Evolutionary conservation across 1,140 invertebrate genomes (phyloP).

Genomic region (Drosophila ananassae): DNA sequence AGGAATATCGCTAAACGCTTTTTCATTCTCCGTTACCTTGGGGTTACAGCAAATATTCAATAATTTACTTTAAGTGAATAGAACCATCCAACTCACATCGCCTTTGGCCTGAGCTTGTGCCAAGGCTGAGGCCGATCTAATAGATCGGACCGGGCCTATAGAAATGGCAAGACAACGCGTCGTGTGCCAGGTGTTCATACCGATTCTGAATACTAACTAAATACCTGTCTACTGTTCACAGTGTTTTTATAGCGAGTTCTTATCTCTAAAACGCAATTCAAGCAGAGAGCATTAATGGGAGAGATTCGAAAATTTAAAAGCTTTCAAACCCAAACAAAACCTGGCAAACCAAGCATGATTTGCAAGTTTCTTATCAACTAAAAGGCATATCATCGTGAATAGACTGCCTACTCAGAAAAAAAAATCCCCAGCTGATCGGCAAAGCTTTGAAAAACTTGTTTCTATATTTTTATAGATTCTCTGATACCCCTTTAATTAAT

Average conservation of each 20-base stretch:
- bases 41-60: neutral
- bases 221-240: neutral
- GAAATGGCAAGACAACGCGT: constrained; percentile 1
- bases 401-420: constrained; percentile 4
- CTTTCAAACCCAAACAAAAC: constrained; percentile 33
- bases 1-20: constrained; percentile 40
- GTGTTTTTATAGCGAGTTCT: constrained; percentile 19
- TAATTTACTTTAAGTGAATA: neutral
- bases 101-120: constrained; percentile 4
- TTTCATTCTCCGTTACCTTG: constrained; percentile 7
- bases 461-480: neutral
- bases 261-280: constrained; percentile 17
- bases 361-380: constrained; percentile 19
- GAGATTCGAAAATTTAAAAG: neutral
- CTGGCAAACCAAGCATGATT: constrained; percentile 14
- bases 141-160: constrained; percentile 2
- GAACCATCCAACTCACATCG: neutral
- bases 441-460: neutral
- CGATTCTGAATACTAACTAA: constrained; percentile 9
- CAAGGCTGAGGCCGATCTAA: constrained; percentile 16
- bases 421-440: neutral
- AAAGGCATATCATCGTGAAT: constrained; percentile 7
- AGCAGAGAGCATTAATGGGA: neutral
- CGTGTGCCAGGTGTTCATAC: constrained; percentile 20
- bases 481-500: neutral